Base-by-base conservation (phyloP, 2,888 invertebrate species). In the Xiphydria camelus region DNA sequence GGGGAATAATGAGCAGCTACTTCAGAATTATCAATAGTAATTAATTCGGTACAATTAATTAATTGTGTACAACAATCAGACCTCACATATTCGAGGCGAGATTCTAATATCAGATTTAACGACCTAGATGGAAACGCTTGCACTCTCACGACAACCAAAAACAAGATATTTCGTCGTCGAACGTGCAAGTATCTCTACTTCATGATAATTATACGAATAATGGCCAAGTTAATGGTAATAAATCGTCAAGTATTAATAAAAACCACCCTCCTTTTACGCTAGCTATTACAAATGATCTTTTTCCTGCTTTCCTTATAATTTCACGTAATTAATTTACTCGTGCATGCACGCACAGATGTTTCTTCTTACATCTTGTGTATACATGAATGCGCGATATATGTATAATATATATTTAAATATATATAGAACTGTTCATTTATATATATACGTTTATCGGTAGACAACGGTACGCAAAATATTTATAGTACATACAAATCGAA, bases 61-160 rank as follows among this genome's bases (percentile, higher is more conserved):
- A 34, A 34, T 34, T 54, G 42, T 61, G 57, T 60, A 51, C 57
- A 57, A 64, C 58, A 64, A 52, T 55, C 47, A 54, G 56, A 50
- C 53, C 47, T 48, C 26, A 31, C 21, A n/a, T n/a, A 41, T 31
- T 29, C 29, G 9, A 12, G 29, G 29, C 29, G 29, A 12, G 46
- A 51, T 45, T 49, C 51, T 45, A n/a, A n/a, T n/a, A n/a, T n/a
- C n/a, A n/a, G n/a, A n/a, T n/a, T n/a, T n/a, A n/a, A n/a, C 49
- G 53, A 56, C 57, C 51, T 59, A 65, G 43, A 55, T 55, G 62
- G 49, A 61, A 64, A 57, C 57, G 57, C 61, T 64, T n/a, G n/a
- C n/a, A n/a, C n/a, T n/a, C n/a, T n/a, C n/a, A n/a, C n/a, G n/a
- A n/a, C n/a, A n/a, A n/a, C n/a, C n/a, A n/a, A n/a, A n/a, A n/a